Percentiles rank a stretch among this genome's conserved stretches.
Evolutionary conservation across 2,888 invertebrate species (phyloP).

Genomic region (Monoplex corrugatus): DNA sequence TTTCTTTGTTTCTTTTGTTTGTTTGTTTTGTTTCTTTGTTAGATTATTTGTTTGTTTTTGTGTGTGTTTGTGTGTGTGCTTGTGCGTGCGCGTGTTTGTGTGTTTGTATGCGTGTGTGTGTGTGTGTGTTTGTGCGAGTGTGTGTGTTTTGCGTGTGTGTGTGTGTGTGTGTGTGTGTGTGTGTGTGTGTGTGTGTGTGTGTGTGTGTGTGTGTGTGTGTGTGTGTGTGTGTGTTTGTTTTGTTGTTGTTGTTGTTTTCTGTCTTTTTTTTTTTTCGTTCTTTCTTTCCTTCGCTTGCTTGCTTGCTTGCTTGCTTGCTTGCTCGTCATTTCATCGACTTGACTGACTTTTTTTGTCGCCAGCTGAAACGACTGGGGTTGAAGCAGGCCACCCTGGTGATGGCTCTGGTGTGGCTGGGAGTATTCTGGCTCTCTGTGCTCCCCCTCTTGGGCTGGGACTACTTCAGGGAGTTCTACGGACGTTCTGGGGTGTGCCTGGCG

Average conservation of each 20-base stretch:
- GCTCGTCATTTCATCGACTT: too few species aligned
- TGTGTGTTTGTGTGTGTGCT: not conserved
- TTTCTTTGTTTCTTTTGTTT: not conserved
- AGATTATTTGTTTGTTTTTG: not conserved
- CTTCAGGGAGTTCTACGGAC: conserved; percentile 83
- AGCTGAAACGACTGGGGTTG: conserved; percentile 72
- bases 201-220: not conserved
- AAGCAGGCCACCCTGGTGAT: conserved; percentile 74
- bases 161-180: not conserved
- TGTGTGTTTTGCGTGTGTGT: not conserved
- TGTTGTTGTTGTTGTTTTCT: too few species aligned
- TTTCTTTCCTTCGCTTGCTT: too few species aligned
- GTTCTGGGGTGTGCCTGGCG: conserved; percentile 84
- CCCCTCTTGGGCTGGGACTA: conserved; percentile 78
- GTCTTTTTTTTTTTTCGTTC: too few species aligned
- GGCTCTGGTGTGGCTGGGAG: conserved; percentile 74
- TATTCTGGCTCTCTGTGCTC: conserved; percentile 69
- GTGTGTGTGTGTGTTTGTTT: not conserved
- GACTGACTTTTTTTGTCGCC: not conserved
- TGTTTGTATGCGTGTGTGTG: not conserved
- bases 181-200: not conserved
- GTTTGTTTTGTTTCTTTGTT: not conserved
- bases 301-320: too few species aligned
- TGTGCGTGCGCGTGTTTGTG: not conserved
- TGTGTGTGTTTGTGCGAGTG: not conserved